Base-by-base conservation (phyloP, 1,140 invertebrate genomes). In the Hyles euphorbiae region DNA sequence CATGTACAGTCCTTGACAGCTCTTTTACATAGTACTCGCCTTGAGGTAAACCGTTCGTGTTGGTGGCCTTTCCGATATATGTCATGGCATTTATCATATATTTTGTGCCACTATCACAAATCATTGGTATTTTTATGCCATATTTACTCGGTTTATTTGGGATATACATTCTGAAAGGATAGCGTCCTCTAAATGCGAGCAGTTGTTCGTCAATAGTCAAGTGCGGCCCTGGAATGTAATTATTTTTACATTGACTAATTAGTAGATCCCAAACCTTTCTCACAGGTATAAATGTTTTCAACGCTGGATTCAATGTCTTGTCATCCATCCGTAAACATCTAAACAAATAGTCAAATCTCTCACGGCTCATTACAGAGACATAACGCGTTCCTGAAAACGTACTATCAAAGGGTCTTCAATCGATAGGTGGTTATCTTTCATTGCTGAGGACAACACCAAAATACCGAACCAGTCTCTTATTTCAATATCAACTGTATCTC, bases 1-100 rank as follows among this genome's bases (percentile, higher is more conserved):
- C 69, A 44, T 78, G 63, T 47, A 84, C 52, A 8, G 67, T 55
- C 62, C 67, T 65, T 46, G 61, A 34, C 10, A 67, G 22, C 34
- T 67, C 51, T 47, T 59, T 62, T 10, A 67, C 60, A n/a, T 49
- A 81, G 60, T 63, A 76, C 46, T 74, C 67, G 22, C 59, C 59
- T 5, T 74, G 54, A 22, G 76, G 63, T 54, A 67, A 32, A 33
- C 60, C 63, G 51, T 62, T 53, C 1, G 69, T 70, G 4, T 72
- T 60, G 11, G 72, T 75, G 6, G 57, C 58, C 71, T 75, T 80
- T 49, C 79, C 71, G 11, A 78, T 11, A 63, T 84, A 82, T 47
- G 76, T 81, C 22, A 58, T 61, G 33, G 70, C 78, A 64, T 83
- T 64, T 22, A 76, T 61, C 72, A 85, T 80, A 56, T 84, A 85